phyloP scores from a whole-genome alignment of 2,888 invertebrate genomes.

The Empis stercorea region DNA sequence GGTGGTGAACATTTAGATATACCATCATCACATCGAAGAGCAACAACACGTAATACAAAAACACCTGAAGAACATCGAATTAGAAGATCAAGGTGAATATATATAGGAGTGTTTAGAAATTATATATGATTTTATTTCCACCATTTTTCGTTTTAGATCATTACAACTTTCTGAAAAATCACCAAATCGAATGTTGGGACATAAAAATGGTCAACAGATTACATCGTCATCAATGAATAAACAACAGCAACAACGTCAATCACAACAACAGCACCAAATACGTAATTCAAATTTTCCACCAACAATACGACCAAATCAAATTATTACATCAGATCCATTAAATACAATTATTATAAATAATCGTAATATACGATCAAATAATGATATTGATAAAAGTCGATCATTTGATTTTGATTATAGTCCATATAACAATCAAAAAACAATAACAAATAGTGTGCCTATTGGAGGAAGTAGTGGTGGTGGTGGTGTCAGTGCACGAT shows the following conservation, averaged over 20 bases:
- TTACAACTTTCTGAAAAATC: conserved; percentile 50
- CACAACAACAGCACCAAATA: conserved; percentile 21
- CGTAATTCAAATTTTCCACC: conserved; percentile 22
- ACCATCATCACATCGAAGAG: conserved; percentile 21
- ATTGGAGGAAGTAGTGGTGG: conserved; percentile 8
- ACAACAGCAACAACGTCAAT: conserved; percentile 14
- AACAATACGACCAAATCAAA: conserved; percentile 22
- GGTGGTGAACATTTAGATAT: conserved; percentile 24
- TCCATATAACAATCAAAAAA: conserved; percentile 8
- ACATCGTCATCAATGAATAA: conserved; percentile 12
- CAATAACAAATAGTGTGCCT: conserved; percentile 5
- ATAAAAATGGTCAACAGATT: conserved; percentile 16
- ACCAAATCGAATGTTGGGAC: conserved; percentile 34
- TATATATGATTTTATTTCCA: neutral
- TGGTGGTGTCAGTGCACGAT: conserved; percentile 15
- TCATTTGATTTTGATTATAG: conserved; percentile 35
- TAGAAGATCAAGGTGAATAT: conserved; percentile 29
- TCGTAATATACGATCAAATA: conserved; percentile 10
- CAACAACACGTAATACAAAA: conserved; percentile 25
- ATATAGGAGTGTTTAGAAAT: too few relatives aligned
- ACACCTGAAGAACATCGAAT: conserved; percentile 33
- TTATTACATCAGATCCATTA: conserved; percentile 19
- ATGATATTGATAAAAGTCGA: conserved; percentile 31
- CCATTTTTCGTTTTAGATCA: conserved; percentile 36
- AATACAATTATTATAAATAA: conserved; percentile 10